Base-by-base conservation (phyloP, 2,888 invertebrate genomes). In the Eucera pruinosa region DNA sequence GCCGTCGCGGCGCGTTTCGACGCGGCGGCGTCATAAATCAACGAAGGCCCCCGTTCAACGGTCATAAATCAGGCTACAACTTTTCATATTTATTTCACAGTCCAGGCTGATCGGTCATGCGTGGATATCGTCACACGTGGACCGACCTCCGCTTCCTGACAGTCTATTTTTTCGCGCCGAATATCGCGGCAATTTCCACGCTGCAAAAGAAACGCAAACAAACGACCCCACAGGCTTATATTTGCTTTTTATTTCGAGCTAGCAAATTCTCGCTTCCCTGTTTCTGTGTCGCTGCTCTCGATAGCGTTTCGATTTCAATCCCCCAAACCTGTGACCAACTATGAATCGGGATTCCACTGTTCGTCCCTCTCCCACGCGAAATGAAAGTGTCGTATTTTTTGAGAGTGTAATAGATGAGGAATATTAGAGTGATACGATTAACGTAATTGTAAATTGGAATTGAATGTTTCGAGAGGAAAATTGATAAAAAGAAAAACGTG, bases 1-100 rank as follows among this genome's bases (percentile, higher is more conserved):
- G 57, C 72, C 33, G 55, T 66, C 58, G 58, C n/a, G 20, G 55
- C 43, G 50, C 55, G n/a, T n/a, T n/a, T n/a, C n/a, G n/a, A n/a
- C 33, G 43, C 0, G 33, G 33, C 47, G 6, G 45, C 45, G 33
- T 64, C 72, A 68, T 83, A 84, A 84, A 84, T 84, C 78, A 76
- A 60, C 57, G 25, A 9, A 61, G 54, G n/a, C n/a, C n/a, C 36
- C 60, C 58, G 72, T 71, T 71, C 70, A 55, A 2, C 20, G 62
- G 64, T 64, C 81, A 82, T 84, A 84, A 84, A 84, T 84, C 84
- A 80, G 66, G 50, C 65, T 61, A 67, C 70, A 78, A 81, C 81
- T 83, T 84, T 64, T 77, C 70, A 72, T 79, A 75, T 84, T 79
- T 81, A 84, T 81, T 80, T 71, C 70, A 48, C 50, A 60, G 55